These are phyloP conservation scores for Adelges cooleyi DNA, from an alignment of 1,140 invertebrate genomes.

Conservation along the genomic window DNA sequence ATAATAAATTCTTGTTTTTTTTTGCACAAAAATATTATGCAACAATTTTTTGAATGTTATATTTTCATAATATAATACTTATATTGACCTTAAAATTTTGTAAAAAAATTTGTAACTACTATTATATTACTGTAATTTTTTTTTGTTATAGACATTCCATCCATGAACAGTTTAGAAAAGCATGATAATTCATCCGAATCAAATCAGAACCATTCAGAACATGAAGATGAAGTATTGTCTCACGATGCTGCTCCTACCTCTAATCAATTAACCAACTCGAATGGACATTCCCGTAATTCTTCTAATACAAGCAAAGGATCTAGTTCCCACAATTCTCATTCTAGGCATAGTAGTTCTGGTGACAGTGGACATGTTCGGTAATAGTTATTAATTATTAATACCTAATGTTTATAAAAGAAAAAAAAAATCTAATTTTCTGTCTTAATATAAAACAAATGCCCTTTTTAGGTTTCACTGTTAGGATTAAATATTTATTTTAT, in stretches of 20 bases:
- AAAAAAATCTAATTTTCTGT: too few relatives aligned
- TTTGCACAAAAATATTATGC: too few relatives aligned
- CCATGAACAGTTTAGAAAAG: constrained; percentile 5
- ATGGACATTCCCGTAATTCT: constrained; percentile 28
- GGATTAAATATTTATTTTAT: too few relatives aligned
- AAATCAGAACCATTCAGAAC: constrained; percentile 21
- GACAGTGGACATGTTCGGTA: constrained; percentile 30
- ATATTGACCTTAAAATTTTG: too few relatives aligned
- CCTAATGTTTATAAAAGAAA: too few relatives aligned
- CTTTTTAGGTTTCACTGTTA: too few relatives aligned
- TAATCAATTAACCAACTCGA: constrained; percentile 1
- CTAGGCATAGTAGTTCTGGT: constrained; percentile 29
- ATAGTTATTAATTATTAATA: background rate
- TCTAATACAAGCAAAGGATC: constrained; percentile 25
- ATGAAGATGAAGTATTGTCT: background rate
- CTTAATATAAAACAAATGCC: too few relatives aligned
- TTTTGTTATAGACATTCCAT: constrained; percentile 7
- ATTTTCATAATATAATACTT: too few relatives aligned
- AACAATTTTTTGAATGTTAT: too few relatives aligned
- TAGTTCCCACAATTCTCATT: constrained; percentile 26
- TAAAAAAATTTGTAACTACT: too few relatives aligned
- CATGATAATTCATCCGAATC: background rate
- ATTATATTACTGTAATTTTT: background rate
- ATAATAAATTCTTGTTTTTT: too few relatives aligned
- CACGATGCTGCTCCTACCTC: background rate